phyloP scores from a whole-genome alignment of 2,113 vertebrate genomes.

The Microcebus lehilahytsara region DNA sequence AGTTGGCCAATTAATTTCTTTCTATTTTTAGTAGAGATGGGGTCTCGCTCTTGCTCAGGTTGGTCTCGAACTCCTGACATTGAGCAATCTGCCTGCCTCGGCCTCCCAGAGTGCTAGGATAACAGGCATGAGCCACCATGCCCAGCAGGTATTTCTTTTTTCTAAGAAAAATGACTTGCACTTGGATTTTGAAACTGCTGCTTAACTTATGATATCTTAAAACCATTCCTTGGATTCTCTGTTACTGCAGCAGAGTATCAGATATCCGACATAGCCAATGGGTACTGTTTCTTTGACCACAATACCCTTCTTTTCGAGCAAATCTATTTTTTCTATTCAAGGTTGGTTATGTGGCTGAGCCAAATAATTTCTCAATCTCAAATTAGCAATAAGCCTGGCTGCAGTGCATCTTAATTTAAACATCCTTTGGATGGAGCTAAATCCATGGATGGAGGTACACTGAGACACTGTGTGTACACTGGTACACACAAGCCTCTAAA shows the following conservation, averaged over 20 bases:
- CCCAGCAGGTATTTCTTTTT: slow-evolving; percentile 37
- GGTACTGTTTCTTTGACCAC: neutral
- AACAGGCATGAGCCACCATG: too few relatives aligned
- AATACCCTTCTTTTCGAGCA: neutral
- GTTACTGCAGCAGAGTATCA: neutral
- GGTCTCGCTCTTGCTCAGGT: too few relatives aligned
- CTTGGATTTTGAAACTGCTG: slow-evolving; percentile 44
- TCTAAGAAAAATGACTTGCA: slow-evolving; percentile 29
- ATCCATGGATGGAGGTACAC: neutral
- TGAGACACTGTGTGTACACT: neutral
- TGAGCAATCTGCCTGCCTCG: too few relatives aligned
- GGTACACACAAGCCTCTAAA: neutral
- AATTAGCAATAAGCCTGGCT: slow-evolving; percentile 33
- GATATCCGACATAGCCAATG: neutral
- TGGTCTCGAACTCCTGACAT: too few relatives aligned
- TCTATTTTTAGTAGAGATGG: too few relatives aligned
- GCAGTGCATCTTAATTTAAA: slow-evolving; percentile 19
- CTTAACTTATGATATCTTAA: slow-evolving; percentile 13
- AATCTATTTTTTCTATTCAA: slow-evolving; percentile 14
- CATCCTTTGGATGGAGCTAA: neutral
- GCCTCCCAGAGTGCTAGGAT: too few relatives aligned
- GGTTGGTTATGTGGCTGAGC: neutral
- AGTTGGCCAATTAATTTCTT: too few relatives aligned
- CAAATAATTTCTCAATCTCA: slow-evolving; percentile 30
- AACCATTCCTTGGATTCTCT: slow-evolving; percentile 27